Percentiles rank a stretch among this genome's conserved stretches.
These are phyloP conservation scores for Rana temporaria DNA, from an alignment of 2,113 vertebrate genomes.

Conservation along the genomic window DNA sequence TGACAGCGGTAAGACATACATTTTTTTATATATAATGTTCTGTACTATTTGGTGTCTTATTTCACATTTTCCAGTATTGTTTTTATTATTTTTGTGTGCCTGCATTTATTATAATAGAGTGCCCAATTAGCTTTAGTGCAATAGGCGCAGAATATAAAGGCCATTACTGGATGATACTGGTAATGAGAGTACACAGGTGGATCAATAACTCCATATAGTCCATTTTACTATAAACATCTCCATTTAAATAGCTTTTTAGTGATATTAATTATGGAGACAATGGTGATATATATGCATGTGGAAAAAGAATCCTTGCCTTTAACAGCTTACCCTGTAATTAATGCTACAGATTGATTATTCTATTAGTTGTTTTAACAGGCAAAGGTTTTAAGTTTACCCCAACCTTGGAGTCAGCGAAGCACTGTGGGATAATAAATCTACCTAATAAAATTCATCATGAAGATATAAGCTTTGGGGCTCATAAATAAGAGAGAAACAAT, in stretches of 20 bases:
- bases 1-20: conserved; percentile 81
- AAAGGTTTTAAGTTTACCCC: background rate
- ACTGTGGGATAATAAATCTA: background rate
- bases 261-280: background rate
- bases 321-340: conserved; percentile 22
- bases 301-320: background rate
- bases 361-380: background rate
- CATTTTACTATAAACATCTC: no score
- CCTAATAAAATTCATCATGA: no score
- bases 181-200: no score
- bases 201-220: no score
- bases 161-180: no score
- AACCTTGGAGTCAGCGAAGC: background rate
- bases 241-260: no score
- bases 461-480: no score
- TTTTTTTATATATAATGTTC: background rate
- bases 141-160: no score
- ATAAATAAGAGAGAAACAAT: no score
- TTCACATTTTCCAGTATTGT: background rate
- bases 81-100: no score
- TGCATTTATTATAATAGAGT: no score
- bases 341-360: conserved; percentile 12
- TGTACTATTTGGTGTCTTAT: background rate
- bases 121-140: no score
- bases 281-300: background rate